Evolutionary conservation across 2,797 vertebrate species (phyloP), one percentile per base, ranked within the genome.

Genomic region (Pseudochirops cupreus): DNA sequence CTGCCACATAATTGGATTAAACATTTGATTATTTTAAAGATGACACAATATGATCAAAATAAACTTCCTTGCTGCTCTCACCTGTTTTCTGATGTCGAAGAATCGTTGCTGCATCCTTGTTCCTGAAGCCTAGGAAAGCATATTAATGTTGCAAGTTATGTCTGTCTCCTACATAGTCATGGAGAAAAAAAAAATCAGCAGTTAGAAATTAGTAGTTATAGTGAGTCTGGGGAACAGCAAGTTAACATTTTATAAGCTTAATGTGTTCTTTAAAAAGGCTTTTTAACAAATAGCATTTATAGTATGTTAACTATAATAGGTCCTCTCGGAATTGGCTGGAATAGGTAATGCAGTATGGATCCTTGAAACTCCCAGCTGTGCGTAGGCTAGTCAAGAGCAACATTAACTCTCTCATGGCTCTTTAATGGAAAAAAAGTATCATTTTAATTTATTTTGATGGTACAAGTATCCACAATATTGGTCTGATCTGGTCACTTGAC

Each of bases 221-320:
- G 94, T 92, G 92, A 95, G 95, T 93, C 57, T 89, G 95, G 56
- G 82, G 94, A 95, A 98, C 96, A 91, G 52, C 46, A 93, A 18
- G 18, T 91, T 95, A 97, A 95, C 31, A 91, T 95, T 97, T 98
- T 94, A 50, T 96, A 95, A 94, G 95, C 0, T 5, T 87, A 92
- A 33, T 95, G 14, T 95, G 92, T 57, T 54, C 93, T 91, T 90
- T 50, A 39, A 93, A 96, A 97, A 97, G 39, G 21, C 3, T 91
- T 96, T 96, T 96, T 95, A 97, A 82, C 26, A 92, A 93, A 56
- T 94, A 92, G 52, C 9, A 67, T 97, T 96, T 96, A 94, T 91
- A 95, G 26, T 74, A 59, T 97, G 46, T 95, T 96, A 95, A 90
- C 55, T 92, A 58, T 97, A 97, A 97, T 93, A 93, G 95, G 91